Base-by-base conservation (phyloP, 2,888 invertebrate species). In the Cosmorhoe ocellata region DNA sequence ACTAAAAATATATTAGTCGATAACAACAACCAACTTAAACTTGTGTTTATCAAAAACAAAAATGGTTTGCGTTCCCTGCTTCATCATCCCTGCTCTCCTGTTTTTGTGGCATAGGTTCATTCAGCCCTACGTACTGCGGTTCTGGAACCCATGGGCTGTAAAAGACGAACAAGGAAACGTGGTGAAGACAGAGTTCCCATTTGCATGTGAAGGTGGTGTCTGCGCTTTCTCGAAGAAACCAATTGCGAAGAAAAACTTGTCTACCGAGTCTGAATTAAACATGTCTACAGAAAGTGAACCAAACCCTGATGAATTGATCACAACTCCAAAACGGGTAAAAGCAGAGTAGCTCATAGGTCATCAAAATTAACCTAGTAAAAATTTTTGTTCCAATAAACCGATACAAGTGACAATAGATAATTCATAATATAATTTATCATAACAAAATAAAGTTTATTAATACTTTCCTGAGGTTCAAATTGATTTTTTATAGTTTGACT, bases 51-150 rank as follows among this genome's bases (percentile, higher is more conserved):
- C 24, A 24, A 24, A 24, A 24, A 24, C 24, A 10, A 86, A 73
- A 64, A 95, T 95, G 95, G 95, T 95, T 63, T 97, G 97, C 74
- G 91, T 97, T 51, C 96, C 97, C 12, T 97, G 97, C 78, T 94
- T 97, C 66, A 93, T 96, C 56, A 93, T 97, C 74, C 97, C 97
- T 1, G 83, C 96, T 53, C 84, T 97, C 34, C 89, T 97, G 9
- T 95, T 94, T 69, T 91, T 97, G 56, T 97, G 96, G 94, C 95
- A 96, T 76, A 94, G 94, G 73, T 94, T 95, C 67, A 91, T 97
- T 54, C 96, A 97, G 75, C 97, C 97, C 0, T 91, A 96, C 57
- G 81, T 97, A 39, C 76, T 96, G 41, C 94, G 93, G 58, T 94
- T 94, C 71, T 97, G 96, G 96, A 95, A 95, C 76, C 95, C 95